These are phyloP conservation scores for Cheilinus undulatus DNA, from an alignment of 2,113 vertebrate genomes.

Conservation along the genomic window DNA sequence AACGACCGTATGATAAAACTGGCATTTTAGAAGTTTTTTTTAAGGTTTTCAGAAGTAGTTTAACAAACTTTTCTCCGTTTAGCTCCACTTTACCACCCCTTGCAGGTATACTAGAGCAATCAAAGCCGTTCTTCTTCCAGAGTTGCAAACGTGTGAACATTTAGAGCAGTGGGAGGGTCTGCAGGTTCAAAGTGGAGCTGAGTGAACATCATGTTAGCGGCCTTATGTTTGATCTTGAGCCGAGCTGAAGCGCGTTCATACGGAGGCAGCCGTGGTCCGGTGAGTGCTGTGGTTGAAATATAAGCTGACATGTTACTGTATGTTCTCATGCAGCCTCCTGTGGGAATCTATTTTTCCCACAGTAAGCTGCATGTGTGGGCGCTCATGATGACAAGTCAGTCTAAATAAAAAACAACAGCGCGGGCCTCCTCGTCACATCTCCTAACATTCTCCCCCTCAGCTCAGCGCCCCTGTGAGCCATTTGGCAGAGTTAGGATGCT, in stretches of 20 bases:
- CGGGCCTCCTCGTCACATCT: slow-evolving; percentile 29
- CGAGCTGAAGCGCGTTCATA: not conserved
- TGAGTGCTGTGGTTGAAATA: not conserved
- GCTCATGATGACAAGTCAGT: slow-evolving; percentile 25
- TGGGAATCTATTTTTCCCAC: slow-evolving; percentile 12
- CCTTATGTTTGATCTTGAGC: not conserved
- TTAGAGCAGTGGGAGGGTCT: not conserved
- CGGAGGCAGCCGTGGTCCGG: not conserved
- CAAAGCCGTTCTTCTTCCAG: not conserved
- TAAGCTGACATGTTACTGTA: not conserved
- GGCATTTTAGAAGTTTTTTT: too few species aligned
- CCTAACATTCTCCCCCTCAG: slow-evolving; percentile 2
- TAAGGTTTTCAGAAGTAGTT: not conserved
- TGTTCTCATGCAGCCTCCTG: slow-evolving; percentile 3
- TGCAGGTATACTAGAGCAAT: not conserved
- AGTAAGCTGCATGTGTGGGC: slow-evolving; percentile 23
- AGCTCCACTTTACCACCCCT: not conserved
- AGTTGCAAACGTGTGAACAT: not conserved
- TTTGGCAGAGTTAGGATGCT: slow-evolving; percentile 25
- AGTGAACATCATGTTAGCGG: not conserved
- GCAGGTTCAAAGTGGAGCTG: not conserved
- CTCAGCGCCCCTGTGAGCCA: slow-evolving; percentile 25
- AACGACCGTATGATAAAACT: too few species aligned
- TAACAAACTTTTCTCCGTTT: not conserved
- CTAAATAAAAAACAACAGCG: slow-evolving; percentile 24